Conservation (phyloP, 2,797 vertebrate species). For the Meriones psammophilus region DNA sequence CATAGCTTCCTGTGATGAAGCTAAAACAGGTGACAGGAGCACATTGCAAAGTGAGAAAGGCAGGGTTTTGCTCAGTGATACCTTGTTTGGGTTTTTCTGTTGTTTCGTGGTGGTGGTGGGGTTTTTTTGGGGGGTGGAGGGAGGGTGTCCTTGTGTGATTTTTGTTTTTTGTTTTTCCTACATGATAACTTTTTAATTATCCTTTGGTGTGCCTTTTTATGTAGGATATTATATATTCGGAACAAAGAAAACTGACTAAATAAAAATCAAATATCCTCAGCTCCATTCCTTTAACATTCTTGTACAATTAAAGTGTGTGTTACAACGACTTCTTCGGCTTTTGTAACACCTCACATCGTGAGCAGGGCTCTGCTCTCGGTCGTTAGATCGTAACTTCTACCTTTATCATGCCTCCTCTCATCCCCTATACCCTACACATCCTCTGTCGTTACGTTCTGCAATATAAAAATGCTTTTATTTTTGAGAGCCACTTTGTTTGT, state of each 20-base stretch:
- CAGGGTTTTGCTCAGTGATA: too few relatives aligned
- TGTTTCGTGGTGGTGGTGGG: too few relatives aligned
- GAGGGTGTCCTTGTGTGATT: too few relatives aligned
- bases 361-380: not conserved
- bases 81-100: not conserved
- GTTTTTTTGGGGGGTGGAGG: not conserved
- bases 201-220: not conserved
- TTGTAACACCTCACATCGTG: not conserved
- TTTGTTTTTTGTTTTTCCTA: not conserved
- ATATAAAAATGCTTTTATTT: not conserved
- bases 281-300: not conserved
- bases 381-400: not conserved
- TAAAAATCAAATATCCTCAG: not conserved
- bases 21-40: conserved; percentile 85
- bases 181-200: not conserved
- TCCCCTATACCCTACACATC: too few relatives aligned
- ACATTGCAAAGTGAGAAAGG: not conserved
- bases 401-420: not conserved
- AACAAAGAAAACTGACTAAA: not conserved
- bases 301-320: not conserved
- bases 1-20: conserved; percentile 99
- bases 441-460: not conserved
- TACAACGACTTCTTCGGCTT: not conserved
- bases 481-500: not conserved
- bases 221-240: not conserved